These are phyloP conservation scores for Orthosia gracilis DNA, from an alignment of 2,888 invertebrate genomes.

Conservation along the genomic window DNA sequence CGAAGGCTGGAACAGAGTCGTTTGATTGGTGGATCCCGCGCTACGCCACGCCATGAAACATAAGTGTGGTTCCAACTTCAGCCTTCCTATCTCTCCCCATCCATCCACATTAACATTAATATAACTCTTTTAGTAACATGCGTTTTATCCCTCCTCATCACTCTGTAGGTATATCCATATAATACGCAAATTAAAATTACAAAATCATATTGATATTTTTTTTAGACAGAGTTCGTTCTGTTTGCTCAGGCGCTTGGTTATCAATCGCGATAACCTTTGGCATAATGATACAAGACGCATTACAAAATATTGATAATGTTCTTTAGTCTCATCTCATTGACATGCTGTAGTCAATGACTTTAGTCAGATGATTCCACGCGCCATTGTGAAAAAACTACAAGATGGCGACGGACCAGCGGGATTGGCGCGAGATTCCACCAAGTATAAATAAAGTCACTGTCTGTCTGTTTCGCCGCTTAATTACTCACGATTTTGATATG, in stretches of 20 bases:
- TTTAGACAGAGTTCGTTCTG: constrained; percentile 32
- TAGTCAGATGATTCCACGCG: constrained; percentile 20
- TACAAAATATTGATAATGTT: constrained; percentile 60
- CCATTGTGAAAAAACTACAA: constrained; percentile 15
- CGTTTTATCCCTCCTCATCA: neutral
- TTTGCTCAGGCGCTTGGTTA: constrained; percentile 42
- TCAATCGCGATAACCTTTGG: constrained; percentile 35
- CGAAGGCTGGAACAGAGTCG: too few species aligned
- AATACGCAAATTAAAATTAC: constrained; percentile 21
- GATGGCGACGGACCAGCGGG: constrained; percentile 8
- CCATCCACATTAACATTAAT: too few species aligned
- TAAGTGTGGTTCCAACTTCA: too few species aligned
- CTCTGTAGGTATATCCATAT: neutral
- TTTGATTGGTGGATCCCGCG: too few species aligned
- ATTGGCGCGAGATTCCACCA: neutral
- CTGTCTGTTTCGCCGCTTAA: too few species aligned
- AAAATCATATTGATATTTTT: constrained; percentile 37
- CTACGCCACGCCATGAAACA: too few species aligned
- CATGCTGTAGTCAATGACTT: constrained; percentile 46
- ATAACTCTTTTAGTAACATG: neutral
- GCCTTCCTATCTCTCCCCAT: too few species aligned
- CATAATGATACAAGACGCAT: constrained; percentile 39
- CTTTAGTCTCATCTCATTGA: constrained; percentile 44
- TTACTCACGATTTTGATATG: too few species aligned
- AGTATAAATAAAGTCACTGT: neutral